Evolutionary conservation across 2,888 invertebrate genomes (phyloP), one percentile per base, ranked within the genome.

Genomic region (Phragmatobia fuliginosa): DNA sequence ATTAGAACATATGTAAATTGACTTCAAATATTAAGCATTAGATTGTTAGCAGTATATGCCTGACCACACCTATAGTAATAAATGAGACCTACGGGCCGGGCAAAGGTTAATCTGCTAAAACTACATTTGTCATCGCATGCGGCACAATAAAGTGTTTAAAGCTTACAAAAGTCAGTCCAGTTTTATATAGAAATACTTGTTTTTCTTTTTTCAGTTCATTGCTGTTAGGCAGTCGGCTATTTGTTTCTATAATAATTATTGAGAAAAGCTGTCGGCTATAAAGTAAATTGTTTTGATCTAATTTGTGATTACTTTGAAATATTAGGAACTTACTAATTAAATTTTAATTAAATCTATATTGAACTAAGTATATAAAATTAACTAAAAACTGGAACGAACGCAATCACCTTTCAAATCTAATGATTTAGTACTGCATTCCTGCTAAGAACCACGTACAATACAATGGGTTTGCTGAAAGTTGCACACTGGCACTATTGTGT

Each of bases 361-460:
- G 83, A 83, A 84, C 87, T 86, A n/a, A n/a, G n/a, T n/a, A 88
- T 88, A 90, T 88, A 84, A 88, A 86, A 88, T 85, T 85, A 83
- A 85, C 87, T 69, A 87, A 89, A 88, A 90, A 88, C 79, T 86
- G 77, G 83, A 81, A 70, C 83, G 74, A 74, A 74, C 77, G 78
- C 81, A 86, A 90, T 90, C 89, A 77, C 86, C 87, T 89, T 90
- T 91, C 88, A 82, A 85, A 90, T 90, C 85, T 83, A 78, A 85
- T 88, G 86, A 89, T 87, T 91, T 88, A 89, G 77, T 75, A 75
- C 80, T 74, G 81, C 84, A 87, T 84, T 83, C 82, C 83, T 85
- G 83, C 69, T 77, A 66, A 71, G 68, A 77, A 78, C 73, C 72
- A 68, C 71, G 75, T 67, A 72, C 74, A 75, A 80, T 73, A 72